Evolutionary conservation across 2,113 vertebrate species (phyloP).

Genomic region (Lepus timidus): DNA sequence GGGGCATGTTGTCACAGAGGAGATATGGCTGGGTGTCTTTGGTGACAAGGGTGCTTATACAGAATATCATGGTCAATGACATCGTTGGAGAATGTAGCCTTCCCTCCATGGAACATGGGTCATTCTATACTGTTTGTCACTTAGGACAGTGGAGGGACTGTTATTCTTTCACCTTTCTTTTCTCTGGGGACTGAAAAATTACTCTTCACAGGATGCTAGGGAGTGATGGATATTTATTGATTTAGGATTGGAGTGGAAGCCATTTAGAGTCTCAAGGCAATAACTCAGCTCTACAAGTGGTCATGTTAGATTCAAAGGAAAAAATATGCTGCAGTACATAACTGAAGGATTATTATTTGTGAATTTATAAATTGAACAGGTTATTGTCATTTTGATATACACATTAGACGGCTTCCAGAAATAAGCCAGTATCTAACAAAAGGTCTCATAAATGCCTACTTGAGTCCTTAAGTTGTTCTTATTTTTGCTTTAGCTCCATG

Average conservation of each 20-base stretch:
- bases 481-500: neutral
- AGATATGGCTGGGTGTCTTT: neutral
- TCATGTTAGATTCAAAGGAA: neutral
- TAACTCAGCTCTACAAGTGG: neutral
- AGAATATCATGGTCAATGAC: accelerated
- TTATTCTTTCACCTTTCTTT: neutral
- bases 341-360: neutral
- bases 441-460: neutral
- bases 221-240: neutral
- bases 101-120: accelerated
- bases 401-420: neutral
- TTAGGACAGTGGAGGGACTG: neutral
- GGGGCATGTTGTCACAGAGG: neutral
- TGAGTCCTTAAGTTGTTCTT: neutral
- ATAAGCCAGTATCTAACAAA: neutral
- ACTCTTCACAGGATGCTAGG: neutral
- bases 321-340: neutral
- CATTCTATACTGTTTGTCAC: neutral
- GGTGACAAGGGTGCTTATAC: no score
- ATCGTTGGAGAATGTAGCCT: neutral
- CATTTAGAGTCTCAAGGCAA: neutral
- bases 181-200: neutral
- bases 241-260: neutral
- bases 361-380: neutral
- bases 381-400: neutral